These are phyloP conservation scores for Cantharis rufa DNA, from an alignment of 2,888 invertebrate species.

Conservation along the genomic window DNA sequence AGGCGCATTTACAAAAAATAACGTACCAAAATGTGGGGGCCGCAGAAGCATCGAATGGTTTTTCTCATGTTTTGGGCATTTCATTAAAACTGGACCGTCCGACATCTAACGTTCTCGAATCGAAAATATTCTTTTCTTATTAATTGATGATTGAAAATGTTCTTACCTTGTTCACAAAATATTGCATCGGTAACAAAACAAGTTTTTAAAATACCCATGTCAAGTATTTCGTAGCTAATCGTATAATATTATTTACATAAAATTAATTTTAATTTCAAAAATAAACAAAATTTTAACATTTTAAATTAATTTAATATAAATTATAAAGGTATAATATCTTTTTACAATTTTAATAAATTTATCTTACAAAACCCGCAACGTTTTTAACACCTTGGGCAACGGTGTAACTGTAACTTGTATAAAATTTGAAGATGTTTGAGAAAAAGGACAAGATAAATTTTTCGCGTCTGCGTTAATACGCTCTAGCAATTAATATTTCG, in stretches of 20 bases:
- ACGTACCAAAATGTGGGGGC: neutral
- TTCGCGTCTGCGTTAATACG: neutral
- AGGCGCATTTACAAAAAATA: neutral
- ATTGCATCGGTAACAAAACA: slow-evolving; percentile 2
- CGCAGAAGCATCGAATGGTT: neutral
- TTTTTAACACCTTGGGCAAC: neutral
- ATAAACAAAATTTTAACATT: neutral
- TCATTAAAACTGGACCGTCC: too few species aligned
- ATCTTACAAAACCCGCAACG: neutral
- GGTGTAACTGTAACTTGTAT: neutral
- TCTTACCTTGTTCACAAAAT: slow-evolving; percentile 2
- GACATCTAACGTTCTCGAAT: neutral
- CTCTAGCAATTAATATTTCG: neutral
- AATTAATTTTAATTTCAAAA: slow-evolving; percentile 1
- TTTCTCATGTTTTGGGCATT: too few species aligned
- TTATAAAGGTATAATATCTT: neutral
- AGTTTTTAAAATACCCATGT: neutral
- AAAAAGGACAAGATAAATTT: neutral
- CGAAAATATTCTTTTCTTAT: neutral
- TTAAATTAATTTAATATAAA: slow-evolving; percentile 1
- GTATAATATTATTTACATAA: neutral
- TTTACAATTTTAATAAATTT: neutral
- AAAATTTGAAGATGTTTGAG: neutral
- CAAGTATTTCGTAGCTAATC: slow-evolving; percentile 1
- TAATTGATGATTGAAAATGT: neutral